Evolutionary conservation across 2,797 vertebrate species (phyloP).

Genomic region (Phalanger gymnotis): DNA sequence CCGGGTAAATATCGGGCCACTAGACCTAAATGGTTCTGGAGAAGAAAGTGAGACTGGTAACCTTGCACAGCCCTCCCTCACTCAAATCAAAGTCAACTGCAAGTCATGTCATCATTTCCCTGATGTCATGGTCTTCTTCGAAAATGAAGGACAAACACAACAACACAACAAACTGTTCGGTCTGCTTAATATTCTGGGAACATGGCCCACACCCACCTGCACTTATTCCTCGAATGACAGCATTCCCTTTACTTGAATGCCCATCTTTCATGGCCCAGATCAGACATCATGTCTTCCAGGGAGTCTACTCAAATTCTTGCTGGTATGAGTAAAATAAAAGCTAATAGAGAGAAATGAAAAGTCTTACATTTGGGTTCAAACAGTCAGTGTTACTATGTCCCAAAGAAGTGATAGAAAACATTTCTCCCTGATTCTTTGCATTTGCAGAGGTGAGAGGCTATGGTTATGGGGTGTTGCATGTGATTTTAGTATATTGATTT

Average conservation of each 20-base stretch:
- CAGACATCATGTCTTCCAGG: background rate
- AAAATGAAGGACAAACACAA: no score
- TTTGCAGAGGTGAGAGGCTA: background rate
- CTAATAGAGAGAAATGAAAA: background rate
- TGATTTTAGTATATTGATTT: background rate
- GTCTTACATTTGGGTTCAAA: background rate
- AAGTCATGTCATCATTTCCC: no score
- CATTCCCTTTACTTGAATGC: background rate
- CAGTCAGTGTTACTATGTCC: background rate
- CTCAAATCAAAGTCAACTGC: no score
- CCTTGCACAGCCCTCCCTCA: no score
- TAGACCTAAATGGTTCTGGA: no score
- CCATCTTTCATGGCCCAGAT: background rate
- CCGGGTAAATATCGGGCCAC: no score
- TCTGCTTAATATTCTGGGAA: background rate
- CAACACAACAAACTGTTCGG: no score
- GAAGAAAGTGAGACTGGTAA: no score
- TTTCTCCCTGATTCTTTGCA: background rate
- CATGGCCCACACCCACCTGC: background rate
- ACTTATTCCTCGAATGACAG: background rate
- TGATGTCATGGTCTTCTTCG: no score
- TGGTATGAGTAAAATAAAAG: background rate
- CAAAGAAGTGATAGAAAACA: background rate
- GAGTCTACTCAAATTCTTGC: background rate
- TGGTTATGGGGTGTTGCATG: background rate